Percentiles rank a stretch among this genome's conserved stretches.
Conservation (phyloP, 2,113 vertebrate species). For the Sula dactylatra region DNA sequence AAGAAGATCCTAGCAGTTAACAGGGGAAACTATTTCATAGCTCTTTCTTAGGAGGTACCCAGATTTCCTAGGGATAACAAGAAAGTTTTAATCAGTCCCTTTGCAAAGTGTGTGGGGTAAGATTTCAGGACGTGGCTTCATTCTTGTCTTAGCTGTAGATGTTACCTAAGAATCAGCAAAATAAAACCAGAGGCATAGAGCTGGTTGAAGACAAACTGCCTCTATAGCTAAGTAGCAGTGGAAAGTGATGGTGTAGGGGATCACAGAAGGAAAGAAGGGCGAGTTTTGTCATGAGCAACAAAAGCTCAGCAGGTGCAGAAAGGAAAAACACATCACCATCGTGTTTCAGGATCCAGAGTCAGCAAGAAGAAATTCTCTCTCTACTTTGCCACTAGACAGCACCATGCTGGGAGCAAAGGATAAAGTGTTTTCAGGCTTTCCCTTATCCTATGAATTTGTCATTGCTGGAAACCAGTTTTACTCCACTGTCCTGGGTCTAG, state of each 20-base stretch:
- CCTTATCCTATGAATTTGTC: not conserved
- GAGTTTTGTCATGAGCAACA: not conserved
- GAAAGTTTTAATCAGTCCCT: not conserved
- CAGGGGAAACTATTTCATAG: not conserved
- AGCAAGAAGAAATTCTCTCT: not conserved
- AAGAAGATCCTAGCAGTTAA: conserved; percentile 16
- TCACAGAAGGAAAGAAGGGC: not conserved
- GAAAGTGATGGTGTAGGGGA: not conserved
- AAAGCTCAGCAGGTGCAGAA: not conserved
- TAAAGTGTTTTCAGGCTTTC: not conserved
- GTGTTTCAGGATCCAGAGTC: not conserved
- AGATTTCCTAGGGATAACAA: not conserved
- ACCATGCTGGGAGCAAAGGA: not conserved
- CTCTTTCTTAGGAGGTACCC: not conserved
- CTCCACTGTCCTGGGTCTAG: not conserved
- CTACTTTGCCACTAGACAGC: not conserved
- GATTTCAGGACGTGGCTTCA: not conserved
- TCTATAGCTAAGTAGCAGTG: not conserved
- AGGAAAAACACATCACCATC: not conserved
- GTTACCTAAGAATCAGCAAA: not conserved
- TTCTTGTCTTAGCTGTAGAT: not conserved
- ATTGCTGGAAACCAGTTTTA: not conserved
- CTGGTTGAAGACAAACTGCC: not conserved
- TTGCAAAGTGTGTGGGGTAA: not conserved
- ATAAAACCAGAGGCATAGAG: not conserved